Percentiles rank a stretch among this genome's conserved stretches.
phyloP scores from a whole-genome alignment of 1,140 invertebrate species.

The Andricus grossulariae region DNA sequence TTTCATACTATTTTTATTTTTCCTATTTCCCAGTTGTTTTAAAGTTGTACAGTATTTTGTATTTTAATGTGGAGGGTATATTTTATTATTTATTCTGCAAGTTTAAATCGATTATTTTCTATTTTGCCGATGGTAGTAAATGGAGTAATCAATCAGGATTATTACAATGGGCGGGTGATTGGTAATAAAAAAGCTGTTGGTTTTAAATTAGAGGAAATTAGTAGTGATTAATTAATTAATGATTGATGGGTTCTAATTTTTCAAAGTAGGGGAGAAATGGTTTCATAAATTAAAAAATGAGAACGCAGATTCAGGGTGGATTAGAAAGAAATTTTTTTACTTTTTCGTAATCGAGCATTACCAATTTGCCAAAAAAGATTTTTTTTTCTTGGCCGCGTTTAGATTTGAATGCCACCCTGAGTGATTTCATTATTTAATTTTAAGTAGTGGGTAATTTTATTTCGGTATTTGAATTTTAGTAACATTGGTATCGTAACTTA shows the following conservation, averaged over 20 bases:
- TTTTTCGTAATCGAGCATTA: no score
- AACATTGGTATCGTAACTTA: neutral
- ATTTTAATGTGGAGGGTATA: no score
- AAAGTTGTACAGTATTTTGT: no score
- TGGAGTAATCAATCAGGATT: neutral
- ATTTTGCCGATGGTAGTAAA: neutral
- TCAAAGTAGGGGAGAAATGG: neutral
- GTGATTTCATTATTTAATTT: no score
- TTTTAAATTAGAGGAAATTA: slow-evolving; percentile 52
- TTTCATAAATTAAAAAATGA: neutral
- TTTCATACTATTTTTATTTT: slow-evolving; percentile 40
- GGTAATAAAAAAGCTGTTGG: slow-evolving; percentile 11
- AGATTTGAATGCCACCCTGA: no score
- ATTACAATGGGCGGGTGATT: slow-evolving; percentile 28
- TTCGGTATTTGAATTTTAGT: no score
- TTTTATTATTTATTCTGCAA: slow-evolving; percentile 29
- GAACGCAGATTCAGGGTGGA: no score
- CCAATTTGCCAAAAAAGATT: no score
- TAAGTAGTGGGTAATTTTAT: no score
- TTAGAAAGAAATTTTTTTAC: no score
- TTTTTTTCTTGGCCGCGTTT: no score
- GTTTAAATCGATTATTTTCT: neutral
- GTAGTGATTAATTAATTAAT: slow-evolving; percentile 54
- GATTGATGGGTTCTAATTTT: slow-evolving; percentile 17
- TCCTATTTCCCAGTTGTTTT: no score